A percentile compares a stretch with the other conserved stretches of the same genome.
Evolutionary conservation across 2,888 invertebrate genomes (phyloP).

Genomic region (Geotrupes spiniger): DNA sequence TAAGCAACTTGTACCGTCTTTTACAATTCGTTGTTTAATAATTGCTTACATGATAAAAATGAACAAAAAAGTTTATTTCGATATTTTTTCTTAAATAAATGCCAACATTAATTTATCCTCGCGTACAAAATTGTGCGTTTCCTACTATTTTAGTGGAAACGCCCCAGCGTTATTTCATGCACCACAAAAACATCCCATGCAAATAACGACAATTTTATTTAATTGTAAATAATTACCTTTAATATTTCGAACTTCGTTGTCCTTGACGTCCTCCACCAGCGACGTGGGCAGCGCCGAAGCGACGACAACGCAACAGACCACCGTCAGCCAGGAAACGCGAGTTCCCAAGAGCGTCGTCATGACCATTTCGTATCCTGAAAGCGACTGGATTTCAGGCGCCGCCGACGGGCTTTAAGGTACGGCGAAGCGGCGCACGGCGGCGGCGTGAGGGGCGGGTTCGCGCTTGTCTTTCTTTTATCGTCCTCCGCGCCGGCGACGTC

Average conservation of each 20-base stretch:
- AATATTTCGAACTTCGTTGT: conserved; percentile 41
- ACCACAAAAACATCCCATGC: no score
- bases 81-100: no score
- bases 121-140: no score
- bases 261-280: conserved; percentile 47
- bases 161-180: no score
- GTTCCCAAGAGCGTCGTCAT: conserved; percentile 14
- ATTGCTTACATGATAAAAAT: no score
- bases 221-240: no score
- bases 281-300: conserved; percentile 42
- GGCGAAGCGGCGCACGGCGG: conserved; percentile 10
- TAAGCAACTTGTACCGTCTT: no score
- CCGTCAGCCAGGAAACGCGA: conserved; percentile 12
- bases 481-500: background rate
- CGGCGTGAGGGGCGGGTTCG: conserved; percentile 9
- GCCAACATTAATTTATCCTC: no score
- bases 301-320: conserved; percentile 15
- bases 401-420: conserved; percentile 14
- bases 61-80: no score
- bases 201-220: no score
- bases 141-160: no score
- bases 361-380: conserved; percentile 15
- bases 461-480: conserved; percentile 1
- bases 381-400: conserved; percentile 17
- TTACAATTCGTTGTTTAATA: no score